Base-by-base conservation (phyloP, 2,113 vertebrate genomes). In the Penelope pileata region DNA sequence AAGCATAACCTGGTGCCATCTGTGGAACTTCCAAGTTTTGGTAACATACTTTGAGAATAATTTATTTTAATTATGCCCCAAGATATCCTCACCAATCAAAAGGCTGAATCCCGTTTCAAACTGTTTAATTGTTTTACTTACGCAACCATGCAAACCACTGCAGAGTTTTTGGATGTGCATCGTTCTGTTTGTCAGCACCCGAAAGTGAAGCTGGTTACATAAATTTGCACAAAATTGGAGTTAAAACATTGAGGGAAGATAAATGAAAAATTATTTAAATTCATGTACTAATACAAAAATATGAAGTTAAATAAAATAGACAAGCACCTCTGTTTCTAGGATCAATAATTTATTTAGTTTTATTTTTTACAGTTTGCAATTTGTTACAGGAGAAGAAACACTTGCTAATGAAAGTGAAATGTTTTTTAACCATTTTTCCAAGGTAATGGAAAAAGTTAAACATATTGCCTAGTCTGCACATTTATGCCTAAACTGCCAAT, bases 351-450 rank as follows among this genome's bases (percentile, higher is more conserved):
- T 92, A 93, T 50, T 54, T 30, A 43, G 47, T 72, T 85, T 53
- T 58, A 50, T 26, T 68, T 64, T 72, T 85, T 75, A 96, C 92
- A 95, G 70, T 76, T 91, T 82, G 63, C 69, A 56, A 11, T 83
- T 93, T 90, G 69, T 96, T 93, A 96, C 96, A 96, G 93, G 92
- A 97, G 96, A 94, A 91, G 83, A 93, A 94, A 81, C 94, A 83
- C 88, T 89, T 88, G 94, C 93, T 94, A 91, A 72, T 62, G 83
- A 45, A 88, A 72, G 75, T 72, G 83, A 91, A 48, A 34, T 38
- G 74, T 12, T 81, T 78, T 89, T 73, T n/a, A 90, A 86, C 81
- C 63, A 7, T 94, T 94, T 94, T 92, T 85, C 93, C 75, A 17
- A 89, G 58, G 82, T 82, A 80, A 94, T 88, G 89, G 91, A 91